Evolutionary conservation across 1,140 invertebrate genomes (phyloP).

Genomic region (Drosophila oshimai): DNA sequence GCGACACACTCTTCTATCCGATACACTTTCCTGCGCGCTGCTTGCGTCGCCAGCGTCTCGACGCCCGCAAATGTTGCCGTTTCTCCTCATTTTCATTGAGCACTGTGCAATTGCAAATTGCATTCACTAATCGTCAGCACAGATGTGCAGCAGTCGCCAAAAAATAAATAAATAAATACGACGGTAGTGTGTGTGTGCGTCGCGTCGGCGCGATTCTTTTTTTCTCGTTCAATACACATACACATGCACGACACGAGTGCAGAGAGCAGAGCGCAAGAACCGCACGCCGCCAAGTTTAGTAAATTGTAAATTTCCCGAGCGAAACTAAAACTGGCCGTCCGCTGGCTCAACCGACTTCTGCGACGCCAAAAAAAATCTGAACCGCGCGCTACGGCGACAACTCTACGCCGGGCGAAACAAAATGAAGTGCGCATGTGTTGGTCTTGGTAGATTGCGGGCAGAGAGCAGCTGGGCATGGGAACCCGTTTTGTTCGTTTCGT

Average conservation of each 20-base stretch:
- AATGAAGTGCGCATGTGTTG: slow-evolving; percentile 71
- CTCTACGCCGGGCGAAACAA: slow-evolving; percentile 62
- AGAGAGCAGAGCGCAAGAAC: slow-evolving; percentile 16
- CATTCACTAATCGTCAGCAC: slow-evolving; percentile 7
- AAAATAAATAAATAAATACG: slow-evolving; percentile 19
- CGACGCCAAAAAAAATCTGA: no score
- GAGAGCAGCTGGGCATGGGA: slow-evolving; percentile 17
- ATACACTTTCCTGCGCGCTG: slow-evolving; percentile 45
- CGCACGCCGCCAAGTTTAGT: slow-evolving; percentile 56
- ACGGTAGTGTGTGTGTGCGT: slow-evolving; percentile 21
- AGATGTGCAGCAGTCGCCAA: neutral
- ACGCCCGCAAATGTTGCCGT: slow-evolving; percentile 7
- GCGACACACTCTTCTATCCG: slow-evolving; percentile 29
- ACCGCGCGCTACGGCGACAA: slow-evolving; percentile 47
- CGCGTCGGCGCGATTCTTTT: slow-evolving; percentile 36
- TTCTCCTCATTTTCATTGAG: slow-evolving; percentile 16
- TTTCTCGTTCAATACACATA: slow-evolving; percentile 3
- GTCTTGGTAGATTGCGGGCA: slow-evolving; percentile 11
- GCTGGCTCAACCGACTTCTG: no score
- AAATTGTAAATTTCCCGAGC: no score
- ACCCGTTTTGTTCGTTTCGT: no score
- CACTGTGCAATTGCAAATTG: slow-evolving; percentile 8
- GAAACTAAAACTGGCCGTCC: no score
- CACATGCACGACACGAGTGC: neutral
- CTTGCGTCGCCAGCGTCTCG: slow-evolving; percentile 20